Evolutionary conservation across 1,140 invertebrate species (phyloP), one percentile per base, ranked within the genome.

Genomic region (Neodiprion fabricii): DNA sequence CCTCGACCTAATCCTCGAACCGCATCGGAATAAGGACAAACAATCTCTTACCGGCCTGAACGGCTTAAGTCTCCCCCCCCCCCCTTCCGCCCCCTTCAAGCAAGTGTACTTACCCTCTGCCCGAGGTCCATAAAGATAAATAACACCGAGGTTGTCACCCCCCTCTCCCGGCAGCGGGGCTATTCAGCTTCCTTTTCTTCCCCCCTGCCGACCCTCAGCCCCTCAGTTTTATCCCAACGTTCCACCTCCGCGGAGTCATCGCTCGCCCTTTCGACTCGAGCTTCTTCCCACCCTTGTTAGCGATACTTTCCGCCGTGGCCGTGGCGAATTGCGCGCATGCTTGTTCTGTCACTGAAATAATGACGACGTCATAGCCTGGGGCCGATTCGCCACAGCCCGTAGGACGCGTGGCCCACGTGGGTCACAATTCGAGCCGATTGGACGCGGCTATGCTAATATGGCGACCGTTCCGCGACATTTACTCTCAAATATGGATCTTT

Each of bases 91-190:
- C 75, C 49, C 78, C 75, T 17, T 71, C 76, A 77, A 79, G 81
- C 85, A 87, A 88, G 85, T 88, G 84, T 88, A 88, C 85, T 88
- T 88, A 88, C 86, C 86, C 87, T 87, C 86, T 88, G 86, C 84
- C 86, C 85, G 82, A 85, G 85, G 86, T 87, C 85, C 84, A 87
- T 87, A 87, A 88, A 88, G 86, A 88, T 88, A 87, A 88, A 88
- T 88, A 88, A 86, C 82, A 84, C 78, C 79, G 78, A 78, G 82
- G 67, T 61, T 17, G 75, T 78, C 77, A 74, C 50, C 74, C 72
- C 75, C 12, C 73, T 70, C 73, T 50, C 76, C 73, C 71, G 48
- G 53, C 72, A 67, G 73, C 70, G 73, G 50, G 66, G 68, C 17
- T 73, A 48, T 76, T 65, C 48, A 71, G 69, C 70, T 23, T 67